phyloP scores from a whole-genome alignment of 2,888 invertebrate genomes.

The Phengaris alcon region DNA sequence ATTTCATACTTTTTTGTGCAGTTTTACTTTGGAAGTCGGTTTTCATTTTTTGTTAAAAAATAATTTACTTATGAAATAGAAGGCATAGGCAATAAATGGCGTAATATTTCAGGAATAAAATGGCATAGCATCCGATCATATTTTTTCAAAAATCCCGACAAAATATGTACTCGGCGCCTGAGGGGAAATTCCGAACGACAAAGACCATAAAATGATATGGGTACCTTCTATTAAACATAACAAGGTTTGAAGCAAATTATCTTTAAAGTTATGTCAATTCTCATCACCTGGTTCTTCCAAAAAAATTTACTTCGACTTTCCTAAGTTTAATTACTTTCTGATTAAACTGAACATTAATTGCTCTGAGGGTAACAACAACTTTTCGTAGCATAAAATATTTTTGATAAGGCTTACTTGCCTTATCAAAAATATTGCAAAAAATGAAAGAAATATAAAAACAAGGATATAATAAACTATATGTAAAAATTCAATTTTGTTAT shows the following conservation, averaged over 20 bases:
- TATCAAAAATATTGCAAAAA: not conserved
- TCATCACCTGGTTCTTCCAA: not conserved
- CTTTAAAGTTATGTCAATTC: conserved; percentile 11
- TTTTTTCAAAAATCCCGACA: not conserved
- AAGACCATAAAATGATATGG: not conserved
- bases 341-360: not conserved
- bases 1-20: no score
- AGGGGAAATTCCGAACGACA: not conserved
- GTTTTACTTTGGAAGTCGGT: no score
- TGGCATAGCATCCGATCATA: not conserved
- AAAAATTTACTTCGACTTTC: not conserved
- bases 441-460: not conserved
- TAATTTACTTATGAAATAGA: no score
- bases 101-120: no score
- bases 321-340: not conserved
- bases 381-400: not conserved
- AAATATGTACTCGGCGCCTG: not conserved
- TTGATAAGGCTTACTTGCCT: no score
- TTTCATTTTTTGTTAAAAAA: no score
- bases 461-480: not conserved
- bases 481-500: not conserved
- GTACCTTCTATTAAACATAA: not conserved
- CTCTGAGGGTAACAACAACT: not conserved
- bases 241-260: not conserved
- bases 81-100: no score